Base-by-base conservation (phyloP, 1,140 invertebrate species). In the Macrosteles quadrilineatus region DNA sequence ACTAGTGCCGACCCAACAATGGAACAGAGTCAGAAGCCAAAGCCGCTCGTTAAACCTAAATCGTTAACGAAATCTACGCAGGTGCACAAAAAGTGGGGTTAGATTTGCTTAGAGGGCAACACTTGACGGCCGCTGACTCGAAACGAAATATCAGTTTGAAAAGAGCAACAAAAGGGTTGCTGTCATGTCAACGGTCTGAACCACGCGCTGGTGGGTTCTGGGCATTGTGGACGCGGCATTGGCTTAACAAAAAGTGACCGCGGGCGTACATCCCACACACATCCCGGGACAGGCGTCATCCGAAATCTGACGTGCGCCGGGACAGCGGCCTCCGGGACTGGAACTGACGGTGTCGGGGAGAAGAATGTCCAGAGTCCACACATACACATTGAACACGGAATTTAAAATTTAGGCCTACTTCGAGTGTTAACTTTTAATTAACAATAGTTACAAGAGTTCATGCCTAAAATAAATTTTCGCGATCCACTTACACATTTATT, bases 121-220 rank as follows among this genome's bases (percentile, higher is more conserved):
- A 30, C 55, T 59, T 50, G 47, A 50, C 47, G 47, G 47, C 36
- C 36, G 36, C 17, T 17, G 17, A 40, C 36, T 40, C 17, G 6
- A 40, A 40, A 40, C 6, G 47, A 19, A 11, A 27, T 59, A 59
- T 59, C 55, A 59, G 55, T 6, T 29, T 11, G 55, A 59, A 25
- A 21, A 53, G 23, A 59, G 25, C 55, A 59, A 59, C 55, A 59
- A 59, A 59, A 59, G 55, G 55, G 55, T 59, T 59, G 23, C 27
- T 59, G 55, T 59, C 55, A 59, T 27, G 55, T 29, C 55, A 59
- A n/a, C 12, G 55, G 23, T 14, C 17, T 29, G 55, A 4, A 59
- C 12, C 55, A 59, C 55, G 55, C 55, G 55, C 23, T 14, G 55
- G 12, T n/a, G 23, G 55, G 55, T 59, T 53, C 6, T 3, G 55